Evolutionary conservation across 53 echinoderm and acorn worm species (phyloP).

Genomic region (Pentamera pediparva): DNA sequence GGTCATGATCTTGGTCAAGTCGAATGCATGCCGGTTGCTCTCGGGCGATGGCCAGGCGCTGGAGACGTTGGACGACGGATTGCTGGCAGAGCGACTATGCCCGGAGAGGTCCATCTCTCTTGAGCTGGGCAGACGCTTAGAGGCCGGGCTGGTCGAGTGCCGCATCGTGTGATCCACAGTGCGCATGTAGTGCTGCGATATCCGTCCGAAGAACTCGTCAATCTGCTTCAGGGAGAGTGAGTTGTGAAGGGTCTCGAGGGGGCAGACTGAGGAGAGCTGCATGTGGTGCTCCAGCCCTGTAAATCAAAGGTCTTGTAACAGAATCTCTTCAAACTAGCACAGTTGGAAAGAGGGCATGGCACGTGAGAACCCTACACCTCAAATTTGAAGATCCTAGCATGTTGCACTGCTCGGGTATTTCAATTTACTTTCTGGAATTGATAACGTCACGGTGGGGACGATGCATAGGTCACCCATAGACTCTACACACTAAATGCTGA

Average conservation of each 20-base stretch:
- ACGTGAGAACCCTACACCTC: too few relatives aligned
- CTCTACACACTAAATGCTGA: too few relatives aligned
- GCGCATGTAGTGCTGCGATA: slow-evolving; percentile 48
- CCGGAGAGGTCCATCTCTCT: neutral
- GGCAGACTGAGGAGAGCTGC: slow-evolving; percentile 77
- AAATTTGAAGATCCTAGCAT: too few relatives aligned
- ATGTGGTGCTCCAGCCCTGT: slow-evolving; percentile 79
- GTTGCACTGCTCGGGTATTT: too few relatives aligned
- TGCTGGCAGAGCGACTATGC: slow-evolving; percentile 70
- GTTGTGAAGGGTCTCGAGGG: slow-evolving; percentile 93
- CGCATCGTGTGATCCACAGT: neutral
- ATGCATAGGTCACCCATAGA: too few relatives aligned
- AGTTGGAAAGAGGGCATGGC: too few relatives aligned
- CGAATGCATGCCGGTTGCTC: slow-evolving; percentile 43
- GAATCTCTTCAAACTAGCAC: too few relatives aligned
- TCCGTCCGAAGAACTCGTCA: slow-evolving; percentile 74
- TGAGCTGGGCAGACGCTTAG: neutral
- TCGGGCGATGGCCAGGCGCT: slow-evolving; percentile 88
- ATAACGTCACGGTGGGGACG: too few relatives aligned
- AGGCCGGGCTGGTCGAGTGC: neutral
- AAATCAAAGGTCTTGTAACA: too few relatives aligned
- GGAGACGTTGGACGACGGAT: slow-evolving; percentile 84
- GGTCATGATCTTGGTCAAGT: slow-evolving; percentile 36
- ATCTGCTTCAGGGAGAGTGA: slow-evolving; percentile 79
- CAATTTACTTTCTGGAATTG: too few relatives aligned